These are phyloP conservation scores for Penaeus vannamei DNA, from an alignment of 1,140 invertebrate genomes.

Conservation along the genomic window DNA sequence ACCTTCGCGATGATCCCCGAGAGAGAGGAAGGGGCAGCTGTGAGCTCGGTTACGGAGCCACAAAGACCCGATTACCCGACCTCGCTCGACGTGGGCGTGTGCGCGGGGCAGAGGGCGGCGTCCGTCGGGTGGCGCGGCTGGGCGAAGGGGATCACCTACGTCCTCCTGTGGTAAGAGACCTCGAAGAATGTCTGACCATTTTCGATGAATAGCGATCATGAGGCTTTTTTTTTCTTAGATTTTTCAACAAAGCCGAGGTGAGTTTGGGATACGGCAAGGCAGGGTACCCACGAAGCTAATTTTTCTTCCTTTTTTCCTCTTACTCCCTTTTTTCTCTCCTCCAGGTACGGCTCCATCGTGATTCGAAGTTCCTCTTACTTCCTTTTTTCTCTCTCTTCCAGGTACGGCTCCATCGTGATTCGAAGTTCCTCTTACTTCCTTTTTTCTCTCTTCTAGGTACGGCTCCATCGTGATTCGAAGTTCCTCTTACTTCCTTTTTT, in stretches of 20 bases:
- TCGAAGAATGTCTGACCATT: background rate
- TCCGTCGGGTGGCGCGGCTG: conserved; percentile 31
- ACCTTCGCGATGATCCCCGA: background rate
- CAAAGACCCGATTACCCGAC: conserved; percentile 4
- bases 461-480: no score
- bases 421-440: conserved; percentile 68
- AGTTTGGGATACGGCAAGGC: no score
- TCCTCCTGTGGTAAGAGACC: conserved; percentile 37
- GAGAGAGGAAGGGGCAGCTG: background rate
- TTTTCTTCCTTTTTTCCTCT: background rate
- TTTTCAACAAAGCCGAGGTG: no score
- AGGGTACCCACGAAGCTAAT: background rate
- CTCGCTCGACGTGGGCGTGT: background rate
- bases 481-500: background rate
- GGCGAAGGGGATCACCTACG: conserved; percentile 31
- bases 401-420: conserved; percentile 64
- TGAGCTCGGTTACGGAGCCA: background rate
- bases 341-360: no score
- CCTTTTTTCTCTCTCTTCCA: background rate
- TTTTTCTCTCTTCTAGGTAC: background rate
- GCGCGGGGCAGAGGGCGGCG: background rate
- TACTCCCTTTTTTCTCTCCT: background rate
- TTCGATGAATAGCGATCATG: no score
- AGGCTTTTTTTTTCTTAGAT: no score
- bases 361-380: background rate